Conservation (phyloP, 2,797 vertebrate species). For the Centropyge bicolor region DNA sequence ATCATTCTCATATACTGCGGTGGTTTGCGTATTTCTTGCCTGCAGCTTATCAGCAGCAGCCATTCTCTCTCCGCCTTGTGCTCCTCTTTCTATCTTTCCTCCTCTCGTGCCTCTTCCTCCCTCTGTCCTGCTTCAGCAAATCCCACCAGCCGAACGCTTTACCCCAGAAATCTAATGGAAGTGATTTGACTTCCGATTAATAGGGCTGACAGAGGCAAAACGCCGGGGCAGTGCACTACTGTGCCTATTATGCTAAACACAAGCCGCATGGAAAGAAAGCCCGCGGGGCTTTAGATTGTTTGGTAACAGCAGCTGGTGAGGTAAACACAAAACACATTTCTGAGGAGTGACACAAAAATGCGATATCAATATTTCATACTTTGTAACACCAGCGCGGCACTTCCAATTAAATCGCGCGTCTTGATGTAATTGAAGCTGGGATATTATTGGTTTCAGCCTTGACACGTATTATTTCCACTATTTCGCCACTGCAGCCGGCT, state of each 20-base stretch:
- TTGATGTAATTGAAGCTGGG: constrained; percentile 50
- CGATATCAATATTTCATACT: constrained; percentile 67
- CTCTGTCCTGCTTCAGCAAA: constrained; percentile 82
- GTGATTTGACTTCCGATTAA: constrained; percentile 86
- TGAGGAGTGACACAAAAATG: constrained; percentile 60
- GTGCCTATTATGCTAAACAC: constrained; percentile 77
- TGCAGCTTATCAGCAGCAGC: constrained; percentile 82
- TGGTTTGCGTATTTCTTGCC: constrained; percentile 80
- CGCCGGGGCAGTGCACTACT: constrained; percentile 65
- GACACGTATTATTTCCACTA: constrained; percentile 60
- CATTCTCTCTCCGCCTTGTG: constrained; percentile 67
- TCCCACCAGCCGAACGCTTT: constrained; percentile 80
- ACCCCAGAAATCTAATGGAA: constrained; percentile 82
- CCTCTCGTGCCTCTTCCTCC: constrained; percentile 38
- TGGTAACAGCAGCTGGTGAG: constrained; percentile 62
- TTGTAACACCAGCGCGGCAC: constrained; percentile 15
- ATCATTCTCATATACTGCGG: constrained; percentile 83
- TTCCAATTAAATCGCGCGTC: constrained; percentile 59
- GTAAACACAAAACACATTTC: constrained; percentile 70
- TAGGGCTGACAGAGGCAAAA: constrained; percentile 77
- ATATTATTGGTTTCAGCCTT: constrained; percentile 51
- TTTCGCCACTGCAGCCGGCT: constrained; percentile 43
- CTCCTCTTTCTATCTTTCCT: constrained; percentile 59
- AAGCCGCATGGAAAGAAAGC: constrained; percentile 55
- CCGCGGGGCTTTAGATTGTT: constrained; percentile 54